These are phyloP conservation scores for Phoeniculus purpureus DNA, from an alignment of 2,797 vertebrate genomes.

Conservation along the genomic window DNA sequence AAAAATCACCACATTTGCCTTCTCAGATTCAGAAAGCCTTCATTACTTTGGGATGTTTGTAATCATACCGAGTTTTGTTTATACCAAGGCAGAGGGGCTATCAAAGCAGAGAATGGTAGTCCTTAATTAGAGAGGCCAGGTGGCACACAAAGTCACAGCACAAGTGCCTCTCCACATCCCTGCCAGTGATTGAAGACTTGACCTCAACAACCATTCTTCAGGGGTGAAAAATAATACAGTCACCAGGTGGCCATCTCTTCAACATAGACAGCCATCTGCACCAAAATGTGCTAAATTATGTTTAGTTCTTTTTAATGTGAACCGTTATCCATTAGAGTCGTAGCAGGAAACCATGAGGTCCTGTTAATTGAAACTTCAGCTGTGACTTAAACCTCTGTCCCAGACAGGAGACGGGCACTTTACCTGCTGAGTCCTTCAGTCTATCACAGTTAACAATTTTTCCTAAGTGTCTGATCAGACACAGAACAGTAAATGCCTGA, in stretches of 20 bases:
- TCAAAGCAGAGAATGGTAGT: constrained; percentile 64
- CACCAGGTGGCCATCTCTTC: constrained; percentile 68
- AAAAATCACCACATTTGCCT: background rate
- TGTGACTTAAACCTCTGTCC: constrained; percentile 50
- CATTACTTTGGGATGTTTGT: background rate
- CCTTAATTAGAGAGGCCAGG: constrained; percentile 74
- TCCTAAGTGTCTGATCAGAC: background rate
- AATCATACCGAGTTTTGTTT: constrained; percentile 36
- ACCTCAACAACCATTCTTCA: constrained; percentile 63
- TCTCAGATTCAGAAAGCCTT: constrained; percentile 2
- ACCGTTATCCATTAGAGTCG: constrained; percentile 62
- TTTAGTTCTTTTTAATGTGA: constrained; percentile 69
- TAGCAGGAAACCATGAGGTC: constrained; percentile 42
- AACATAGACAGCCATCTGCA: constrained; percentile 56
- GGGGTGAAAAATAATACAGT: constrained; percentile 64
- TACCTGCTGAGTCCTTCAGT: constrained; percentile 33
- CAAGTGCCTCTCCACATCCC: constrained; percentile 26
- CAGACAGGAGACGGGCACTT: constrained; percentile 36
- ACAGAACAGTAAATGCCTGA: background rate
- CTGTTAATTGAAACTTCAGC: constrained; percentile 66
- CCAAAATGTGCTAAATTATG: constrained; percentile 67
- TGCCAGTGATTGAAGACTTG: constrained; percentile 65
- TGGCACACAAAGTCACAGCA: constrained; percentile 51
- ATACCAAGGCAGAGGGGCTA: constrained; percentile 39
- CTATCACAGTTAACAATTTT: background rate